phyloP scores from a whole-genome alignment of 2,797 vertebrate genomes.

The Sciurus carolinensis region DNA sequence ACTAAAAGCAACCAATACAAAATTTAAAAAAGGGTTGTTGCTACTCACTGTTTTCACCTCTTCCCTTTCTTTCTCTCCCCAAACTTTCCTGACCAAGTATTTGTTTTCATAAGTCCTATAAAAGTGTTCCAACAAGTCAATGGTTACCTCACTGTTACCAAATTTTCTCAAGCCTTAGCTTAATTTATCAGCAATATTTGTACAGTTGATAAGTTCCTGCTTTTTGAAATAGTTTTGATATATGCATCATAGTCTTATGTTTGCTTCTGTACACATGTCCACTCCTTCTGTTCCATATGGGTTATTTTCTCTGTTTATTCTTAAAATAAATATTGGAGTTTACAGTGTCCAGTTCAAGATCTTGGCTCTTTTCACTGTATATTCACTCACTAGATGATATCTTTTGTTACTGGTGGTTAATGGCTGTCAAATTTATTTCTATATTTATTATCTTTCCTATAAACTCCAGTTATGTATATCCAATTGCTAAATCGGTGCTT shows the following conservation, averaged over 20 bases:
- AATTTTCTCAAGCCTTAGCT: constrained; percentile 14
- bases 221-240: neutral
- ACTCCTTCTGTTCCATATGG: neutral
- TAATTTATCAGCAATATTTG: neutral
- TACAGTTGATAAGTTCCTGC: neutral
- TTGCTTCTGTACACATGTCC: neutral
- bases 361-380: constrained; percentile 2
- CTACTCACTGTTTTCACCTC: neutral
- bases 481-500: neutral
- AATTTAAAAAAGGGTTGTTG: neutral
- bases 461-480: neutral
- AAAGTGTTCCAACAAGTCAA: neutral
- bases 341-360: neutral
- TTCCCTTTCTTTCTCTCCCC: neutral
- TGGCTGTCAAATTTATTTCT: neutral
- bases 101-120: constrained; percentile 3
- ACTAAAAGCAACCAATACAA: no score
- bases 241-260: constrained; percentile 24
- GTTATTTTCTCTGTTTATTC: constrained; percentile 11
- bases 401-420: neutral
- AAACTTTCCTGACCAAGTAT: neutral
- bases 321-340: constrained; percentile 31
- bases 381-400: neutral
- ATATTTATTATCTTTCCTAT: neutral
- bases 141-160: neutral